Conservation (phyloP, 2,888 invertebrate genomes). For the Megalurothrips usitatus region DNA sequence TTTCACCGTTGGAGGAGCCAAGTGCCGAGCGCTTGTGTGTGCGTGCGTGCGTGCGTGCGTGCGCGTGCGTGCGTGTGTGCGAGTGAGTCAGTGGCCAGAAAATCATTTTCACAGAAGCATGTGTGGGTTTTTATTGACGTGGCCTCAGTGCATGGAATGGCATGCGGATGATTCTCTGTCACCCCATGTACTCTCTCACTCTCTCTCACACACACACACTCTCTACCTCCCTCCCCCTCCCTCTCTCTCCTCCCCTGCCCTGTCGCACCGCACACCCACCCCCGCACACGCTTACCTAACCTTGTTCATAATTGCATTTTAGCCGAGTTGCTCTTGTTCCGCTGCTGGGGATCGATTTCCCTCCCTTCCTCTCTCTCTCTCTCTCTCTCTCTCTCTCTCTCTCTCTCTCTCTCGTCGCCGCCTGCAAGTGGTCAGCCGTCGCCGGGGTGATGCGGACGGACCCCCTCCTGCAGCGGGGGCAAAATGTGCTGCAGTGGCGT, state of each 20-base stretch:
- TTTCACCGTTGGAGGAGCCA: no score
- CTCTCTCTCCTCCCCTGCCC: not conserved
- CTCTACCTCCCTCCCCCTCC: no score
- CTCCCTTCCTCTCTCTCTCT: not conserved
- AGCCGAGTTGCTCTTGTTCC: not conserved
- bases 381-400: not conserved
- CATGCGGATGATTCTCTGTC: no score
- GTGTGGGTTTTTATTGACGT: no score
- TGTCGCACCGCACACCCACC: not conserved
- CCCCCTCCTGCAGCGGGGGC: not conserved
- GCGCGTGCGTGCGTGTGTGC: no score
- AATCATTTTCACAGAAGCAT: no score
- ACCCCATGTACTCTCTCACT: no score
- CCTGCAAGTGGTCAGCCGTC: not conserved
- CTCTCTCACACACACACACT: no score
- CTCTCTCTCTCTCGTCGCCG: not conserved
- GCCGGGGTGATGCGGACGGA: not conserved
- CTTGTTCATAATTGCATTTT: constrained; percentile 25
- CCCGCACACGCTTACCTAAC: not conserved
- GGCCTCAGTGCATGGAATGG: no score
- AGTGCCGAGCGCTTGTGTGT: no score
- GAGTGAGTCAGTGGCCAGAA: no score
- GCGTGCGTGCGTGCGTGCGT: no score
- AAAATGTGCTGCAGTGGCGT: not conserved
- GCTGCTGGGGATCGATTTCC: not conserved